Evolutionary conservation across 92 coral and sea anemone species (phyloP), one percentile per base, ranked within the genome.

Genomic region (Porites rus): DNA sequence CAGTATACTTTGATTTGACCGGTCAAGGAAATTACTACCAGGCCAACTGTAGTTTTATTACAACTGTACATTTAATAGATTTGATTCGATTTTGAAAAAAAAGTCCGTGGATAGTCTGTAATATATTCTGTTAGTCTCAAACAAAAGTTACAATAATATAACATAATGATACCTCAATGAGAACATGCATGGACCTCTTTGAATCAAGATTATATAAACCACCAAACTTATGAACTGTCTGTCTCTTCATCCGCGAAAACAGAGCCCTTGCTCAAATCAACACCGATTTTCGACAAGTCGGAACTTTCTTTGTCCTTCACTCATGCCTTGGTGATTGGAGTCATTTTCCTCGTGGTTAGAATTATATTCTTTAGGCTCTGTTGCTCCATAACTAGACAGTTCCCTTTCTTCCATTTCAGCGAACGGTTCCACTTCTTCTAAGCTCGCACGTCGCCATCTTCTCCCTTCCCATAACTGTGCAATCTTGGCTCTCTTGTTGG

Each of bases 371-470:
- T 21, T 24, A 1, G 19, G 51, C 52, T 74, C 87, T 6, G 92
- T 88, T 24, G 92, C 88, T n/a, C 92, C 94, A 21, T 92, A 84
- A 67, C 58, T 70, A 14, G 69, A 38, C 56, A 86, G 69, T 72
- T 88, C 94, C 65, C 69, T 85, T 70, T 92, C 94, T 24, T 88
- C 90, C 81, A 89, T 50, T 69, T 92, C 94, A n/a, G 88, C 76
- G 22, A 92, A 84, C 14, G 94, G 94, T 19, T 82, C 75, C 2
- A 72, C 74, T 65, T 92, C 94, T 12, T 85, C 90, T 11, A 64
- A 43, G 60, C 81, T 83, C 65, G 22, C 76, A 24, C 88, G 87
- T 14, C 91, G 88, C 77, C 77, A 79, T 58, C 88, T 72, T 50
- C 94, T 46, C 20, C 87, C 88, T 6, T 81, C 92, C 86, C 90